Evolutionary conservation across 2,888 invertebrate genomes (phyloP).

Genomic region (Metalampra italica): DNA sequence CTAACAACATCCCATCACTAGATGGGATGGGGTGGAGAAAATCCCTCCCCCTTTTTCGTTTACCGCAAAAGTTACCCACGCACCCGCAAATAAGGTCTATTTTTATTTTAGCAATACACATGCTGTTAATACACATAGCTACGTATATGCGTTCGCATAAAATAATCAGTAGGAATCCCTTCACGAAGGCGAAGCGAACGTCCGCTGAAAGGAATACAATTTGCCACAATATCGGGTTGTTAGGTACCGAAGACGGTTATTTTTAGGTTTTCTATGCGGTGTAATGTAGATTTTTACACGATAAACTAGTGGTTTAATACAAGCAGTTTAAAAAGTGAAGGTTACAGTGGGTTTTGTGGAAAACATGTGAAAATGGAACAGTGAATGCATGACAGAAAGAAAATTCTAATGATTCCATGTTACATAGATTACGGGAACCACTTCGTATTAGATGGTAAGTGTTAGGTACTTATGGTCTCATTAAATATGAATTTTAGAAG

Average conservation of each 20-base stretch:
- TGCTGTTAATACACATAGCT: conserved; percentile 53
- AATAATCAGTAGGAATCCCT: conserved; percentile 66
- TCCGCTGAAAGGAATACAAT: conserved; percentile 8
- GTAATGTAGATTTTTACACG: neutral
- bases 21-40: conserved; percentile 28
- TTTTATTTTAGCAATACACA: conserved; percentile 11
- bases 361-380: neutral
- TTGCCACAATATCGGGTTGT: conserved; percentile 10
- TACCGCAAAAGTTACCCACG: conserved; percentile 23
- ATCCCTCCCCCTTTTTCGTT: conserved; percentile 26
- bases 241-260: conserved; percentile 6
- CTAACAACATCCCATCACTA: conserved; percentile 22
- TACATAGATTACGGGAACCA: conserved; percentile 15
- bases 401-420: conserved; percentile 22
- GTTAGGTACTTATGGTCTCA: no score
- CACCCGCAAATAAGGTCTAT: conserved; percentile 8
- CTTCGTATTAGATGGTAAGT: conserved; percentile 26
- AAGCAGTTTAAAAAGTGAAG: neutral
- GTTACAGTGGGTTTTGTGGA: neutral
- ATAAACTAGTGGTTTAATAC: neutral
- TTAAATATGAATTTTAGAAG: no score
- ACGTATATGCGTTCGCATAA: conserved; percentile 48
- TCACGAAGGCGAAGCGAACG: conserved; percentile 11
- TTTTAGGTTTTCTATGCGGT: neutral
- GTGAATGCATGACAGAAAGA: conserved; percentile 8